Evolutionary conservation across 2,888 invertebrate genomes (phyloP), one percentile per base, ranked within the genome.

Genomic region (Petrolisthes manimaculis): DNA sequence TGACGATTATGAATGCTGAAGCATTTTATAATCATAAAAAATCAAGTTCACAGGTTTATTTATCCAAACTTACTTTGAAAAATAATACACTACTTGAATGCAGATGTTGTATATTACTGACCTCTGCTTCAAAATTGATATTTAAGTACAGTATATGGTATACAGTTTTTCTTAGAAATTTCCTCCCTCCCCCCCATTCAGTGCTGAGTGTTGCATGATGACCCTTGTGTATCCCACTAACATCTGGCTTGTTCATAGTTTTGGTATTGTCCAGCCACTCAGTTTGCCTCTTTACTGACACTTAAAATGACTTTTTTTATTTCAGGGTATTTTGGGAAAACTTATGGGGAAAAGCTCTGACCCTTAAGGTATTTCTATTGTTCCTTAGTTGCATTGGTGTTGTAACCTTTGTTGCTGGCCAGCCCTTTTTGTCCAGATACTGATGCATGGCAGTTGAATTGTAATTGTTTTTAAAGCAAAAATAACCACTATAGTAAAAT

Each of bases 301-400:
- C 37, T 83, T 88, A 88, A 88, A 80, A 55, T 67, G 53, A 74
- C n/a, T 9, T 86, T 88, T 84, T 84, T 84, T 88, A 88, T 88
- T 88, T 88, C 88, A 88, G 88, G 88, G 88, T 78, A 56, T 88
- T 69, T 88, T 88, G 78, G 84, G 88, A 74, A 88, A 88, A 88
- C 88, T 88, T 71, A 88, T 88, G 51, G 88, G 88, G 67, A 80
- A 88, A 88, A 88, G 88, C 88, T 74, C 88, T 84, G 88, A 88
- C 88, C 88, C 81, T 88, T 88, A 88, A 88, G 88, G 88, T 88
- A 88, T 88, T 88, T 88, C 81, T 54, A 83, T 84, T 84, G 79
- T 84, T 84, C 88, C 75, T 88, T 37, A 88, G 88, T 88, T 88
- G 80, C 84, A 88, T 88, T 88, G 88, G 80, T 88, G 88, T 88